These are phyloP conservation scores for Spea multiplicata DNA, from an alignment of 2,113 vertebrate genomes.

Conservation along the genomic window DNA sequence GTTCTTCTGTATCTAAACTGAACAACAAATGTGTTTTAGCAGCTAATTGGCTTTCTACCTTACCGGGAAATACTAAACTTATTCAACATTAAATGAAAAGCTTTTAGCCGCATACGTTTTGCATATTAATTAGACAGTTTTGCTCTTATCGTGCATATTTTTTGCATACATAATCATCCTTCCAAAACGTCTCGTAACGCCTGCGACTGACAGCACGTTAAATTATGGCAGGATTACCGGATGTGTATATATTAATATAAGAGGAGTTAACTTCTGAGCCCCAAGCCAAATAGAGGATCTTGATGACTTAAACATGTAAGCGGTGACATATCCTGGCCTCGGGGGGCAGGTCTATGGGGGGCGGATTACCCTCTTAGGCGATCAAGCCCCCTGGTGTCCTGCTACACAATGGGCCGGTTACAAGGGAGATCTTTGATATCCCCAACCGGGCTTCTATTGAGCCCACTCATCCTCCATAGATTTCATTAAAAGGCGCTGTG, in stretches of 20 bases:
- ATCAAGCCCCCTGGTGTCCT: too few species aligned
- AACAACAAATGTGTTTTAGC: too few species aligned
- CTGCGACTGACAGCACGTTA: background rate
- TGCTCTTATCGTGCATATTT: background rate
- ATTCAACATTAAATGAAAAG: background rate
- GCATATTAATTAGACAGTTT: conserved; percentile 3
- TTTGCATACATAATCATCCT: background rate
- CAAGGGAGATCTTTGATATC: too few species aligned
- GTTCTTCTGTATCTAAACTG: background rate
- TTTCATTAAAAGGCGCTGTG: too few species aligned
- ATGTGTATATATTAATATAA: background rate
- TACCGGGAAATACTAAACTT: background rate
- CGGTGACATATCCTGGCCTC: too few species aligned
- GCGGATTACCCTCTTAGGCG: too few species aligned
- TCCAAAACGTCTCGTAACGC: background rate
- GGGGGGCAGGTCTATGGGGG: too few species aligned
- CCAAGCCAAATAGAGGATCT: background rate
- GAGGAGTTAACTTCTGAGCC: background rate
- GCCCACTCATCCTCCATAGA: too few species aligned
- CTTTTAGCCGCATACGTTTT: conserved; percentile 4
- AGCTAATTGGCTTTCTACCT: background rate
- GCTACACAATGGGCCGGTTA: too few species aligned
- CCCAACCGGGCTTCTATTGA: too few species aligned
- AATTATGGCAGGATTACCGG: background rate
- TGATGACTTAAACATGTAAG: too few species aligned